Evolutionary conservation across 2,113 vertebrate genomes (phyloP).

Genomic region (Sapajus apella): DNA sequence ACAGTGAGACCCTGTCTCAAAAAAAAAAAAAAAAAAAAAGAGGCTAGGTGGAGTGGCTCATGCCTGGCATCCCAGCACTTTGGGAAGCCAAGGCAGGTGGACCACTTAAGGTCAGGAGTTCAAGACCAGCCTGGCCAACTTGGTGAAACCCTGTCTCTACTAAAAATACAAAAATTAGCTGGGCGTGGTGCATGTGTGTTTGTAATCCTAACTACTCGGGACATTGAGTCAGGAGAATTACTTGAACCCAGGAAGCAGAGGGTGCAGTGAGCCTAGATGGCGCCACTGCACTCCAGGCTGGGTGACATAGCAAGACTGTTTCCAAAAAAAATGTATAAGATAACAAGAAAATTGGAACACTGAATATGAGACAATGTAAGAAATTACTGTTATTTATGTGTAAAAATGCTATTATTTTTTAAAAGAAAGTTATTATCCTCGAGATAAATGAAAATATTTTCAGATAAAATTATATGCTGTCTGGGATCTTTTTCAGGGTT

Average conservation of each 20-base stretch:
- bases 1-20: background rate
- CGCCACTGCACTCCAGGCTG: too few species aligned
- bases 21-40: background rate
- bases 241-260: too few species aligned
- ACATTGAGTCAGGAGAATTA: too few species aligned
- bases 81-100: too few species aligned
- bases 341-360: background rate
- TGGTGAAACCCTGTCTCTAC: too few species aligned
- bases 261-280: too few species aligned
- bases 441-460: constrained; percentile 14
- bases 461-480: constrained; percentile 13
- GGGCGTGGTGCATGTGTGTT: too few species aligned
- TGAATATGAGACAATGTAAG: background rate
- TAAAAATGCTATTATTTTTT: background rate
- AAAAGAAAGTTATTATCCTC: constrained; percentile 22
- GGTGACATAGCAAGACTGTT: too few species aligned
- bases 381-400: background rate
- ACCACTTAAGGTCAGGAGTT: too few species aligned
- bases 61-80: background rate
- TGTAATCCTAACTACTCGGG: too few species aligned
- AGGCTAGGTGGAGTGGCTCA: background rate
- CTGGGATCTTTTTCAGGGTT: background rate
- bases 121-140: too few species aligned
- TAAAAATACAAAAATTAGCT: too few species aligned
- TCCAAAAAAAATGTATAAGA: background rate